Conservation (phyloP, 2,113 vertebrate species). For the Noturus placidus region DNA sequence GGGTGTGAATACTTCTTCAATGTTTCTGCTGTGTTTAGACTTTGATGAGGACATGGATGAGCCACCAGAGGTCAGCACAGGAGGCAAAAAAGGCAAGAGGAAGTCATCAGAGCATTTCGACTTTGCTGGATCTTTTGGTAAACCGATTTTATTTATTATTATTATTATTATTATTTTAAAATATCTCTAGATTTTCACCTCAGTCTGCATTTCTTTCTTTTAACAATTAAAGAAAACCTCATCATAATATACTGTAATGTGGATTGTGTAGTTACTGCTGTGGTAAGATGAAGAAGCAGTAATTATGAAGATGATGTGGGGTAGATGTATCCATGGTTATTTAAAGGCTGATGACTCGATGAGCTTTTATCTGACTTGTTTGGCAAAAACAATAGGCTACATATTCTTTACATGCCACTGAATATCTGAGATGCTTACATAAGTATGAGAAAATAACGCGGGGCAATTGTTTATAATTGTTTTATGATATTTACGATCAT, state of each 20-base stretch:
- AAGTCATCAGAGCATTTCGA: slow-evolving; percentile 67
- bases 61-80: slow-evolving; percentile 41
- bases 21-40: slow-evolving; percentile 38
- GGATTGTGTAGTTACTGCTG: neutral
- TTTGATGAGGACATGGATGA: slow-evolving; percentile 51
- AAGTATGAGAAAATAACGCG: neutral
- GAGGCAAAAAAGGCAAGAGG: slow-evolving; percentile 70
- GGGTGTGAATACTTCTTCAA: neutral
- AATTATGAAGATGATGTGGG: neutral
- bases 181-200: neutral
- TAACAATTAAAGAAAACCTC: neutral
- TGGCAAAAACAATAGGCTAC: neutral
- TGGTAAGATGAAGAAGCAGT: neutral
- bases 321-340: neutral
- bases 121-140: slow-evolving; percentile 68
- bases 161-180: neutral
- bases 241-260: neutral
- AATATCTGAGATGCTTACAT: neutral
- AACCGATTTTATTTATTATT: neutral
- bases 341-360: neutral
- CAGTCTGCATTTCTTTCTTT: neutral
- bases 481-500: neutral
- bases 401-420: neutral
- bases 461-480: neutral
- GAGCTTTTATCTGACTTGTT: neutral